Evolutionary conservation across 53 echinoderm and acorn worm species (phyloP).

Genomic region (Astropecten irregularis): DNA sequence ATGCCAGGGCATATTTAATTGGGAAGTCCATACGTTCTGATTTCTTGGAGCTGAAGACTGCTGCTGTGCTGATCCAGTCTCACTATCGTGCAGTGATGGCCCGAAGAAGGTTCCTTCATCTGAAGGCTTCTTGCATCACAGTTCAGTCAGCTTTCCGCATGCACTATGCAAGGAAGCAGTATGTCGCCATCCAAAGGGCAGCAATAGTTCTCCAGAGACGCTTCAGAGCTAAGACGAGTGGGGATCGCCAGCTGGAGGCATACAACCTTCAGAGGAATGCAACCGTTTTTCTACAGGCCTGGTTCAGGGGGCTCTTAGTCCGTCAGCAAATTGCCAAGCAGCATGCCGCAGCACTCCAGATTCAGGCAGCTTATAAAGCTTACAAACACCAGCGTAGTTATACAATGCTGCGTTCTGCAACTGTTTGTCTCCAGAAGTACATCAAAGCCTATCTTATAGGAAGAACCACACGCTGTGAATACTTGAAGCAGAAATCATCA

Average conservation of each 20-base stretch:
- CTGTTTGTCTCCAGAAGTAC: conserved; percentile 58
- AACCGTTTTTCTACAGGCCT: conserved; percentile 38
- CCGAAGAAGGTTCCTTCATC: conserved; percentile 17
- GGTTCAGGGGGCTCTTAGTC: conserved; percentile 29
- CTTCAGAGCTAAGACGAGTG: conserved; percentile 62
- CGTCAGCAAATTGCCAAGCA: conserved; percentile 33
- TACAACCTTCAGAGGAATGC: conserved; percentile 31
- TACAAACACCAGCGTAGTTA: conserved; percentile 16
- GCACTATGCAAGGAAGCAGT: conserved; percentile 20
- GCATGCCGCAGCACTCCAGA: conserved; percentile 49
- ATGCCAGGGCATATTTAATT: conserved; percentile 29
- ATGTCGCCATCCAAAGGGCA: conserved; percentile 31
- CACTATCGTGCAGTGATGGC: conserved; percentile 3
- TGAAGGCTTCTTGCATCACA: conserved; percentile 48
- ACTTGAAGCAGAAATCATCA: conserved; percentile 36
- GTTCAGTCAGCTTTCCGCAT: conserved; percentile 60
- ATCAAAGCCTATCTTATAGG: conserved; percentile 54
- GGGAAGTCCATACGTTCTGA: conserved; percentile 11
- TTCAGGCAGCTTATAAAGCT: conserved; percentile 67
- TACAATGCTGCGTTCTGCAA: conserved; percentile 30
- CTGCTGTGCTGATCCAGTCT: conserved; percentile 55
- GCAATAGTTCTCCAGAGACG: conserved; percentile 57
- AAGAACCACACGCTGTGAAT: conserved; percentile 18
- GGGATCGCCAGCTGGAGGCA: background rate
- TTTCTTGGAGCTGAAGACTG: conserved; percentile 18